Evolutionary conservation across 2,888 invertebrate genomes (phyloP).

Genomic region (Plutella xylostella): DNA sequence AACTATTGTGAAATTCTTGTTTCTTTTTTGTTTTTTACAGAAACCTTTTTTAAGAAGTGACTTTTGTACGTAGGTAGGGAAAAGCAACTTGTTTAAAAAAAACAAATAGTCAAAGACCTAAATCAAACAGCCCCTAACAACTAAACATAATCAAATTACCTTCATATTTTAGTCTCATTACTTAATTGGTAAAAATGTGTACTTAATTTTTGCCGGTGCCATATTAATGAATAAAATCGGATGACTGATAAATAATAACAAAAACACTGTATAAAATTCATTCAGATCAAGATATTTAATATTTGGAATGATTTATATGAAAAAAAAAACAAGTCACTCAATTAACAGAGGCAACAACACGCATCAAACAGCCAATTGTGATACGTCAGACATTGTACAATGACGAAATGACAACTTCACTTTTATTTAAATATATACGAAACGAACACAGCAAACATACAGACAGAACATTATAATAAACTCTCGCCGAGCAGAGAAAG

Average conservation of each 20-base stretch:
- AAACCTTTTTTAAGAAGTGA: too few species aligned
- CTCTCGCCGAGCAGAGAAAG: slow-evolving; percentile 32
- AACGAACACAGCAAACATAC: slow-evolving; percentile 35
- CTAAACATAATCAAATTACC: neutral
- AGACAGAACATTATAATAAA: slow-evolving; percentile 56
- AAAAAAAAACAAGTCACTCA: slow-evolving; percentile 11
- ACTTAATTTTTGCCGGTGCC: neutral
- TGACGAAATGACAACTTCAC: slow-evolving; percentile 40
- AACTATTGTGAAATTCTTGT: too few species aligned
- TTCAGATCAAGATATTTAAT: too few species aligned
- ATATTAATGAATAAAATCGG: too few species aligned
- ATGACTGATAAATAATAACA: too few species aligned
- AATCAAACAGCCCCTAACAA: too few species aligned
- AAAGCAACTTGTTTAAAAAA: too few species aligned
- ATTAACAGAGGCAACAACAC: slow-evolving; percentile 32
- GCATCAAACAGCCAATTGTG: slow-evolving; percentile 20
- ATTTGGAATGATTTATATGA: neutral
- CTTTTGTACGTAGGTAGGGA: too few species aligned
- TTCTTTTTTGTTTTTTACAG: too few species aligned
- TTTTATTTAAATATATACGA: slow-evolving; percentile 42
- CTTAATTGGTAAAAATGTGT: neutral
- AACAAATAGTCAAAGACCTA: too few species aligned
- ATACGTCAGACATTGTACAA: slow-evolving; percentile 26
- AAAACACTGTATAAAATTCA: too few species aligned
- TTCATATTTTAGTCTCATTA: neutral